Evolutionary conservation across 1,140 invertebrate species (phyloP).

Genomic region (Arion vulgaris): DNA sequence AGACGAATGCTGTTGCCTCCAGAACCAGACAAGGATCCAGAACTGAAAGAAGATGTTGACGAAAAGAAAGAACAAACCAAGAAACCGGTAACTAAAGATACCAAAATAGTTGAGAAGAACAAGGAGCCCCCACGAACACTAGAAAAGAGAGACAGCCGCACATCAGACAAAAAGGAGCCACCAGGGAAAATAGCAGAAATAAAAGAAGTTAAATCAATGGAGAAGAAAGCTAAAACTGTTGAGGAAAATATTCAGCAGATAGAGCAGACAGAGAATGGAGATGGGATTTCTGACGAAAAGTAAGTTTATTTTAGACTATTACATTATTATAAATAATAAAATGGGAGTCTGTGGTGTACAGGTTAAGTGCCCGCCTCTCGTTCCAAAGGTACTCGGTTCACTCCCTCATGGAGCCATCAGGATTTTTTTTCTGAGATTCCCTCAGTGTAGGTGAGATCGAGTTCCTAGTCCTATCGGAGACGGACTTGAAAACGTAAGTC

Average conservation of each 20-base stretch:
- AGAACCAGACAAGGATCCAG: constrained; percentile 44
- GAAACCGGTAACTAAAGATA: constrained; percentile 49
- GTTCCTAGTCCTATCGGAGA: too few relatives aligned
- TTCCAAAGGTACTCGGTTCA: too few relatives aligned
- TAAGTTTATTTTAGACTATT: not conserved
- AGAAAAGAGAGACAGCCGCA: constrained; percentile 26
- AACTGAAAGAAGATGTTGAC: constrained; percentile 38
- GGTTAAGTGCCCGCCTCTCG: too few relatives aligned
- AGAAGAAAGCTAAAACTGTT: constrained; percentile 27
- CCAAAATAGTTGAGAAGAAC: constrained; percentile 57
- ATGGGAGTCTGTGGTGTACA: too few relatives aligned
- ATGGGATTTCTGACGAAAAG: constrained; percentile 17
- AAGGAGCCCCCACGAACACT: constrained; percentile 32
- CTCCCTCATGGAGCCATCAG: too few relatives aligned
- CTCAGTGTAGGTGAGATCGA: too few relatives aligned
- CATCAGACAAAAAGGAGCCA: constrained; percentile 38
- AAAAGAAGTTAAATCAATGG: constrained; percentile 26
- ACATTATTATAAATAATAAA: too few relatives aligned
- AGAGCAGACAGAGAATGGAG: constrained; percentile 22
- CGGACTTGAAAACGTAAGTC: too few relatives aligned
- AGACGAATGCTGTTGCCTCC: constrained; percentile 35
- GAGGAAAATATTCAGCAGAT: constrained; percentile 35
- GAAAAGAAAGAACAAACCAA: constrained; percentile 63
- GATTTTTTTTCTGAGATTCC: too few relatives aligned
- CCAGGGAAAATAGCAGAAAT: constrained; percentile 21